Evolutionary conservation across 2,797 vertebrate species (phyloP).

Genomic region (Eulemur albifrons): DNA sequence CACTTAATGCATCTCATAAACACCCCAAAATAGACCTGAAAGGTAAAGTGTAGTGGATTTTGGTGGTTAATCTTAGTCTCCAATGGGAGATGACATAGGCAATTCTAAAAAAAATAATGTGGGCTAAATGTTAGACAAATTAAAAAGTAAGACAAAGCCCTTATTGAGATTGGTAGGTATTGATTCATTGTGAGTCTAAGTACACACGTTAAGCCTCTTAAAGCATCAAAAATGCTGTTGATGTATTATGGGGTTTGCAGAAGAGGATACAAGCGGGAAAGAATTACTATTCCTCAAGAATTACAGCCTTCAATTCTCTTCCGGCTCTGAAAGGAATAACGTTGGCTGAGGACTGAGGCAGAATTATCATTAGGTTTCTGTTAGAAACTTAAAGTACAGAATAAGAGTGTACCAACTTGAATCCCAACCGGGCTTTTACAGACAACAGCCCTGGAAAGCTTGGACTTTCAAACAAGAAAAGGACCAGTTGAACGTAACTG

Average conservation of each 20-base stretch:
- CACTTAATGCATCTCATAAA: background rate
- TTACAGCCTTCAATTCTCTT: background rate
- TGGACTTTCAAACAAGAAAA: conserved; percentile 3
- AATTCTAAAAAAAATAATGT: conserved; percentile 35
- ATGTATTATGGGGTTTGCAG: background rate
- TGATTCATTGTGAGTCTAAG: conserved; percentile 58
- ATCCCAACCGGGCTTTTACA: background rate
- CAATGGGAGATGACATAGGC: background rate
- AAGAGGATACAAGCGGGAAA: background rate
- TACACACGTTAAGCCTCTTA: conserved; percentile 26
- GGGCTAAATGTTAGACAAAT: conserved; percentile 41
- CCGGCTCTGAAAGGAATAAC: background rate
- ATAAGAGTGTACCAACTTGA: background rate
- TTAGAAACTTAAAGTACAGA: background rate
- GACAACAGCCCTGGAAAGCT: background rate
- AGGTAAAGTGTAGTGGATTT: background rate
- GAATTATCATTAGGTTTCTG: background rate
- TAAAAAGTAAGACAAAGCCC: conserved; percentile 33
- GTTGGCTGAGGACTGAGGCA: background rate
- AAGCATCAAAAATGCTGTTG: conserved; percentile 29
- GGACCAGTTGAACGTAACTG: background rate
- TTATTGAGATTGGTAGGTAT: conserved; percentile 59
- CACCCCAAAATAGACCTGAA: background rate
- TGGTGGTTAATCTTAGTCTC: conserved; percentile 26
- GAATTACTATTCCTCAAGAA: conserved; percentile 9